Percentiles rank a stretch among this genome's conserved stretches.
Evolutionary conservation across 2,113 vertebrate genomes (phyloP).

Genomic region (Gila orcuttii): DNA sequence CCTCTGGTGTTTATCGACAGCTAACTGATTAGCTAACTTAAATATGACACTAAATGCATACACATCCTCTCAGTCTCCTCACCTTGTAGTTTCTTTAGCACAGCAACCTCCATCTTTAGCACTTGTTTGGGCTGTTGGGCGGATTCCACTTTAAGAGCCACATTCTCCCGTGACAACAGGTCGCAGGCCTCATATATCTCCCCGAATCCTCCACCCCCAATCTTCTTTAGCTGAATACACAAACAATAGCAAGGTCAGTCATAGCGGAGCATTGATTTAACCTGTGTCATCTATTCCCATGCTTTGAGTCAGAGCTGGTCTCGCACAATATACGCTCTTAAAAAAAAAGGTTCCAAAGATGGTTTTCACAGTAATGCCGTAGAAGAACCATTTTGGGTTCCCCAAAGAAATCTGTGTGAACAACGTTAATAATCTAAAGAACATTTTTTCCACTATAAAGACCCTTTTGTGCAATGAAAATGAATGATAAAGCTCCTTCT

Average conservation of each 20-base stretch:
- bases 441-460: neutral
- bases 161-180: conserved; percentile 92
- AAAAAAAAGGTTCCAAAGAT: neutral
- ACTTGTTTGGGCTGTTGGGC: conserved; percentile 98
- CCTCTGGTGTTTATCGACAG: neutral
- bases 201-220: conserved; percentile 95
- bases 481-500: neutral
- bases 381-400: neutral
- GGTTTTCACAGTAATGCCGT: neutral
- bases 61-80: conserved; percentile 29
- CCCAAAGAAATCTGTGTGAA: neutral
- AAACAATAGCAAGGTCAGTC: conserved; percentile 12
- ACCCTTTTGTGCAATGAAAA: neutral
- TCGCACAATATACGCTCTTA: neutral
- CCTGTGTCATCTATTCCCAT: neutral
- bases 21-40: neutral
- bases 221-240: conserved; percentile 89
- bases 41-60: neutral
- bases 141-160: conserved; percentile 97
- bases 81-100: conserved; percentile 98
- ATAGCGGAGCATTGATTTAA: conserved; percentile 16
- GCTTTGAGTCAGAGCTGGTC: neutral
- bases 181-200: conserved; percentile 98
- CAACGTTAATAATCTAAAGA: neutral
- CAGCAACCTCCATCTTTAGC: conserved; percentile 99